Percentiles rank a stretch among this genome's conserved stretches.
Conservation (phyloP, 2,113 vertebrate genomes). For the Ondatra zibethicus region DNA sequence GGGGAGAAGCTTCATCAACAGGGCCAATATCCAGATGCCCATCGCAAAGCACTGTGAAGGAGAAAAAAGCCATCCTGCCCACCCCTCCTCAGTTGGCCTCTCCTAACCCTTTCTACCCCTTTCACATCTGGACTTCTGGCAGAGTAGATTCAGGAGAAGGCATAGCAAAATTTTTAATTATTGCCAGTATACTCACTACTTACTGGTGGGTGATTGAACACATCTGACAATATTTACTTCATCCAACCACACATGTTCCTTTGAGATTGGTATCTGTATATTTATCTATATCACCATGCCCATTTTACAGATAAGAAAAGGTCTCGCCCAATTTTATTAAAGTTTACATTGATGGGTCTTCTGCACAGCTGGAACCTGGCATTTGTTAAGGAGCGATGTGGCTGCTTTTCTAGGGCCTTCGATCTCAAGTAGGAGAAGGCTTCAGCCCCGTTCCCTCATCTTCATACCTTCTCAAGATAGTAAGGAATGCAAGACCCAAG, state of each 20-base stretch:
- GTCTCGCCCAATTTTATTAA: background rate
- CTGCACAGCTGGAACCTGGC: background rate
- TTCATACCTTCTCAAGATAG: background rate
- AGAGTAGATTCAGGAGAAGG: background rate
- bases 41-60: background rate
- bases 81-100: too few relatives aligned
- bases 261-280: background rate
- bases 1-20: background rate
- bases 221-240: background rate
- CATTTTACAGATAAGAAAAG: slow-evolving; percentile 67
- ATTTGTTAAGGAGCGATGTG: background rate
- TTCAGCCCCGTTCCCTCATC: too few relatives aligned
- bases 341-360: background rate
- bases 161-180: background rate
- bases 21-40: background rate
- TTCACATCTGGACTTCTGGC: background rate
- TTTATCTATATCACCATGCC: background rate
- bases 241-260: background rate
- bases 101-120: background rate
- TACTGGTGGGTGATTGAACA: background rate
- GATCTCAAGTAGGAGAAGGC: background rate
- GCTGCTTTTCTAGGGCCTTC: background rate
- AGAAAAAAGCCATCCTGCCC: background rate
- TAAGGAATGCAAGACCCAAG: background rate
- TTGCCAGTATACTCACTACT: background rate